Conservation (phyloP, 2,113 vertebrate species). For the Caloenas nicobarica region DNA sequence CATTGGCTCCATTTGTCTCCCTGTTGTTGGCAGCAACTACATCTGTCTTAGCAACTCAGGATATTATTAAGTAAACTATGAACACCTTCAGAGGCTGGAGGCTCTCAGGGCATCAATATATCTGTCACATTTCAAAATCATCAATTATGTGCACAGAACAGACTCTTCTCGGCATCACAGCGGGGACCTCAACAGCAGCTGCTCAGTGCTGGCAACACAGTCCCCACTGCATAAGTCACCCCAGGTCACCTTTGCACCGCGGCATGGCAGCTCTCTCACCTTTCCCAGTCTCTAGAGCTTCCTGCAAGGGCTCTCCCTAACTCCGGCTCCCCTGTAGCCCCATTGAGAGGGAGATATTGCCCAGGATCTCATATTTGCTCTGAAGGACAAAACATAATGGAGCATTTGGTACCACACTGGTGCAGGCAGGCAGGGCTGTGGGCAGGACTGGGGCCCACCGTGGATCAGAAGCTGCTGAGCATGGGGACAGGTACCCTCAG, state of each 20-base stretch:
- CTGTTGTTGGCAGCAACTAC: background rate
- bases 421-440: background rate
- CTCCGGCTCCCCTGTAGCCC: background rate
- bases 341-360: background rate
- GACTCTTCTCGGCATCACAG: background rate
- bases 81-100: slow-evolving; percentile 12
- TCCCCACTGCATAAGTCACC: background rate
- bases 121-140: slow-evolving; percentile 49
- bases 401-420: background rate
- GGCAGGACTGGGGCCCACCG: background rate
- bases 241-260: background rate
- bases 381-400: background rate
- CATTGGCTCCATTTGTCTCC: slow-evolving; percentile 5
- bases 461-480: background rate
- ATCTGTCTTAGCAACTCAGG: slow-evolving; percentile 26
- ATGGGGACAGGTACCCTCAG: background rate
- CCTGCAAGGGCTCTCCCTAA: background rate
- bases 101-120: slow-evolving; percentile 26
- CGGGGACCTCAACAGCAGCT: background rate
- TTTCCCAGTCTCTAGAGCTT: background rate
- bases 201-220: background rate
- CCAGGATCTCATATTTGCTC: background rate
- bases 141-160: background rate
- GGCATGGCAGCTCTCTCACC: background rate
- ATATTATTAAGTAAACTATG: slow-evolving; percentile 56